Base-by-base conservation (phyloP, 2,113 vertebrate species). In the Prochilodus magdalenae region DNA sequence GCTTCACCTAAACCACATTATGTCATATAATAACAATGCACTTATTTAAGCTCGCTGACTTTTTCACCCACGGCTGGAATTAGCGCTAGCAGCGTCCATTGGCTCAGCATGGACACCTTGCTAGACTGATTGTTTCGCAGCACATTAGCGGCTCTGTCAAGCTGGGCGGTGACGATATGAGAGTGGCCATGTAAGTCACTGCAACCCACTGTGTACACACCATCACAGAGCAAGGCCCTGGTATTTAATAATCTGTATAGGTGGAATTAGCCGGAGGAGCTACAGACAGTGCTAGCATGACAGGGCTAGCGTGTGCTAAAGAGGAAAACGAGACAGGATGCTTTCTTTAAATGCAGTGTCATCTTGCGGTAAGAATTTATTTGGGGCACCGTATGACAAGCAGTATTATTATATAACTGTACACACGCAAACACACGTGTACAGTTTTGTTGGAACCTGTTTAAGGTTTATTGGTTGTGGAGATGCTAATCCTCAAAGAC, bases 111-210 rank as follows among this genome's bases (percentile, higher is more conserved):
- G 77, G 77, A 60, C n/a, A 22, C 63, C 36, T n/a, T 27, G 79
- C 59, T 74, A 55, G 79, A 29, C 55, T 22, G 71, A 26, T 36
- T 80, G 79, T 74, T 81, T 74, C 18, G 14, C 29, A 27, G 20
- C 10, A 22, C 66, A n/a, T 44, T n/a, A 44, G 33, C 8, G 33
- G 59, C 60, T 74, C 33, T 65, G 70, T 81, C 49, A 73, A 27
- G 59, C 47, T 63, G 66, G 69, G 51, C 75, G 36, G 69, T 81
- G 75, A 73, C 22, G 49, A 71, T 67, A 51, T 24, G 22, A 36
- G 20, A 10, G 5, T 11, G 26, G 73, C 53, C 40, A 49, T n/a
- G n/a, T n/a, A 29, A 70, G 53, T 14, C 44, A 29, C 18, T 82
- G 24, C 76, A 33, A 59, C 62, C 44, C 67, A 47, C 82, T 75